phyloP scores from a whole-genome alignment of 2,888 invertebrate genomes.

The Frankliniella fusca region DNA sequence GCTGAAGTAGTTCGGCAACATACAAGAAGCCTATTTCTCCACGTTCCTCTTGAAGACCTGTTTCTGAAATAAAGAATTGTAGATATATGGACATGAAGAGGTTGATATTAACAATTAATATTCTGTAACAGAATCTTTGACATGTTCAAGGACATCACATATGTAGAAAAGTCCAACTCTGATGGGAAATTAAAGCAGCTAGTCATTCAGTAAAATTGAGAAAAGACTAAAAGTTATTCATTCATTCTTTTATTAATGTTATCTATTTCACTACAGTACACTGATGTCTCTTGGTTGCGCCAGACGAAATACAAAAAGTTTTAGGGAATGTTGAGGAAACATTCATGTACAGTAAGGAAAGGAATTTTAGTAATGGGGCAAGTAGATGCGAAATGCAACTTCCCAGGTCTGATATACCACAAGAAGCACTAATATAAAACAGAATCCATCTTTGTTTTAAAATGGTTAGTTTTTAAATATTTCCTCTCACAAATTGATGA shows the following conservation, averaged over 20 bases:
- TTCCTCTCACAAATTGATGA: not conserved
- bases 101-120: not conserved
- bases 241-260: not conserved
- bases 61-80: not conserved
- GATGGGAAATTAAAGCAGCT: no score
- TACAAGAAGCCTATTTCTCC: not conserved
- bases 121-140: not conserved
- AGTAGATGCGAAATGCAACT: slow-evolving; percentile 6
- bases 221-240: not conserved
- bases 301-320: not conserved
- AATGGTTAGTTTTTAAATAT: not conserved
- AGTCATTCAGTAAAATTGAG: no score
- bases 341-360: not conserved
- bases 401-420: not conserved
- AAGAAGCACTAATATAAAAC: not conserved
- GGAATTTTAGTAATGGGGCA: not conserved
- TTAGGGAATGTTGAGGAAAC: slow-evolving; percentile 7
- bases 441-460: no score
- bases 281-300: not conserved
- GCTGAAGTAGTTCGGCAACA: not conserved
- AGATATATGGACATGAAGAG: not conserved
- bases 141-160: no score
- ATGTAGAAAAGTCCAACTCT: no score
- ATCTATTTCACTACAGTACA: slow-evolving; percentile 13
- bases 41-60: not conserved